Base-by-base conservation (phyloP, 2,797 vertebrate species). In the Liparis tanakae region DNA sequence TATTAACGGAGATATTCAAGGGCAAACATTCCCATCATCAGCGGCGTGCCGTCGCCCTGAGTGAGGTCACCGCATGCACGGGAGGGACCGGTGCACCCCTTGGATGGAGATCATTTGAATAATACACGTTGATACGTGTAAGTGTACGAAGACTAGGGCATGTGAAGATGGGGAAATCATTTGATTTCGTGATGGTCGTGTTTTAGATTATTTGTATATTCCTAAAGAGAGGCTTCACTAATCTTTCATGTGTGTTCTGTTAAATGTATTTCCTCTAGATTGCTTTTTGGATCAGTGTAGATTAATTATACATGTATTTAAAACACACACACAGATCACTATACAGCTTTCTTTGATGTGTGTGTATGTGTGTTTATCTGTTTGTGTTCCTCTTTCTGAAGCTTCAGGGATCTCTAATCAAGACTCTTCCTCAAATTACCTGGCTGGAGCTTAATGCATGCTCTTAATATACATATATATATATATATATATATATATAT, bases 1-100 rank as follows among this genome's bases (percentile, higher is more conserved):
- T 91, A 91, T 91, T 92, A 93, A 87, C 87, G 60, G 82, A 74
- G 85, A 87, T 90, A 30, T 91, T 91, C 89, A 91, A 92, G 91
- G 92, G 87, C 91, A 93, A 89, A 92, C 88, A 87, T 87, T 85
- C 81, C 83, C 87, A 86, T 89, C 87, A 85, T 87, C 85, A 86
- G 79, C 44, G 54, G 73, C 67, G 51, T 72, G 76, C 73, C 83
- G 68, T 79, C 72, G 60, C 44, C 53, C 37, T 83, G 74, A 87
- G 60, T 74, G 84, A 88, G 84, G 87, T 84, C 84, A 83, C 69
- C 25, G 63, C 68, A 58, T 30, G 62, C 79, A 79, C 82, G 84
- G 66, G 76, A 85, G 74, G 73, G 76, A 86, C 79, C 20, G 10
- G 63, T 74, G 67, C 72, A 81, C 86, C 79, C 76, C 70, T 87